phyloP scores from a whole-genome alignment of 2,113 vertebrate genomes.

The Salvelinus namaycush region DNA sequence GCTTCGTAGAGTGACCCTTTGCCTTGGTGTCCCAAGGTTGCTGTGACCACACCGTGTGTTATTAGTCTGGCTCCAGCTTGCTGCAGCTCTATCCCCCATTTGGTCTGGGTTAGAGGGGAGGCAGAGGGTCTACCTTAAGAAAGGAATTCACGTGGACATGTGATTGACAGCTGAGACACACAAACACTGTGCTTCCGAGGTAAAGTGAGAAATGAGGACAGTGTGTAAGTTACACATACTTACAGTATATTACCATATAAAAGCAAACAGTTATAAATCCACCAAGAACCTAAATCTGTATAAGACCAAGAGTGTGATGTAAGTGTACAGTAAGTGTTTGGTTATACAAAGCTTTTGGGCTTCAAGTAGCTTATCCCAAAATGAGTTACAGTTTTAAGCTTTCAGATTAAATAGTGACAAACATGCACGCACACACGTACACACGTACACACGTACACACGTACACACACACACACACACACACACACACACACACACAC shows the following conservation, averaged over 20 bases:
- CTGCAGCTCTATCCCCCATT: conserved; percentile 46
- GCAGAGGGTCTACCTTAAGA: conserved; percentile 21
- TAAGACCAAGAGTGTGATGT: conserved; percentile 38
- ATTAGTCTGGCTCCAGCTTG: conserved; percentile 57
- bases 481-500: not conserved
- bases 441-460: too few species aligned
- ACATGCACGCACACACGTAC: not conserved
- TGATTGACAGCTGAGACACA: conserved; percentile 54
- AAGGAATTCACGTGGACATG: conserved; percentile 28
- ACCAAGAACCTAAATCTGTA: conserved; percentile 22
- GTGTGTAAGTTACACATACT: conserved; percentile 29
- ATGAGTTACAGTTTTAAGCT: not conserved
- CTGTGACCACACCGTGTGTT: conserved; percentile 50
- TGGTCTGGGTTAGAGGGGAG: conserved; percentile 57
- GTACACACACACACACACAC: not conserved
- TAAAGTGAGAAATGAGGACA: conserved; percentile 26
- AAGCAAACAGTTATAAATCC: conserved; percentile 49
- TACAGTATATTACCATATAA: conserved; percentile 34
- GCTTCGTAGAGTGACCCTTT: conserved; percentile 39
- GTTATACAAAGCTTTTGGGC: conserved; percentile 22
- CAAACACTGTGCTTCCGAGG: conserved; percentile 42
- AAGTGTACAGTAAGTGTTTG: conserved; percentile 34
- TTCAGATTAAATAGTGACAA: not conserved
- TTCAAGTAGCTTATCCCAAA: conserved; percentile 16
- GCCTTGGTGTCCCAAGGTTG: conserved; percentile 48